Evolutionary conservation across 2,113 vertebrate genomes (phyloP), one percentile per base, ranked within the genome.

Genomic region (Chauna torquata): DNA sequence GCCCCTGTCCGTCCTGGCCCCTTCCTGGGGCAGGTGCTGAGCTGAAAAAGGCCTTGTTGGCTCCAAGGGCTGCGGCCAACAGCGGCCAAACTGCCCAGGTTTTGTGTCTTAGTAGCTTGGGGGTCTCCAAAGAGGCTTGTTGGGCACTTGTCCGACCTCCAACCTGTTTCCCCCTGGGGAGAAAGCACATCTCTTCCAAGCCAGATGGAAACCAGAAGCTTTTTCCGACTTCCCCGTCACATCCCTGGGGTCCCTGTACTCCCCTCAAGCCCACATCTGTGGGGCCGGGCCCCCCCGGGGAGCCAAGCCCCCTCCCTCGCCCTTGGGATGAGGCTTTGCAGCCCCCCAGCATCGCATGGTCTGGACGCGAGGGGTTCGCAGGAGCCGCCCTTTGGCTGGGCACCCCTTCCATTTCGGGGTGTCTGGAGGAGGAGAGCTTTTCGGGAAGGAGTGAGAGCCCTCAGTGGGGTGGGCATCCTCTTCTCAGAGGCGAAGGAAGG

Each of bases 11-110:
- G 79, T 49, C 69, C n/a, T 3, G 2, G 44, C 38, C 34, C 45
- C 50, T 52, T 42, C 64, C 66, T 72, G 24, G 84, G 69, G 52
- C 27, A 18, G 47, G 22, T 17, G 20, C 49, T 15, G 89, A 58
- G 86, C 58, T 44, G 77, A 84, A 49, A 81, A 52, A 70, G 83
- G 89, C 54, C 55, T 16, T 17, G 50, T 82, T 11, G 5, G 61
- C 69, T 90, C 82, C 4, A 0, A 79, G 54, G 57, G 25, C 25
- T 52, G 59, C n/a, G 12, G 54, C 54, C 44, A 77, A 23, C 23
- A 54, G 58, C 0, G 0, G 62, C 82, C 2, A 0, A 12, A 86
- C 34, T 5, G 14, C 44, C 36, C 0, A 0, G 30, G 44, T 64
- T 71, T 68, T 32, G 65, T 8, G 34, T 55, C 90, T 74, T 2